Evolutionary conservation across 2,888 invertebrate species (phyloP).

Genomic region (Hydraecia micacea): DNA sequence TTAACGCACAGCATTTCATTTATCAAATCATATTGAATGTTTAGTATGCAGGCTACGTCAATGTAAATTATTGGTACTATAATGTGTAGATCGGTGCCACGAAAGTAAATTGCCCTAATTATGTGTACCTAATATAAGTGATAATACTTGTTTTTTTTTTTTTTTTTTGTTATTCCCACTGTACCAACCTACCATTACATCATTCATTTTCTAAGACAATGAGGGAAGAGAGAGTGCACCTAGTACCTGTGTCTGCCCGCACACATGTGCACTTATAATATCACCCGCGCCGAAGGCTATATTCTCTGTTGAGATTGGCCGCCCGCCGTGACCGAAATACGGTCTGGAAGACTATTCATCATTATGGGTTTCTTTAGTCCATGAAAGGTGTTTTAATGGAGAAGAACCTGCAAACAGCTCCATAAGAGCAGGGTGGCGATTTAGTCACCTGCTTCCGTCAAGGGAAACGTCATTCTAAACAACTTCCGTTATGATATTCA

Average conservation of each 20-base stretch:
- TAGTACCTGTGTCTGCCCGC: too few species aligned
- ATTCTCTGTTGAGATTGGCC: too few species aligned
- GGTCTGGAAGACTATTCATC: neutral
- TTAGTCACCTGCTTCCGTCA: too few species aligned
- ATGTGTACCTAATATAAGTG: neutral
- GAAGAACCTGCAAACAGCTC: neutral
- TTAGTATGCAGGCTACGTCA: neutral
- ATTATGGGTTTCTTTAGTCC: neutral
- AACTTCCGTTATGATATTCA: too few species aligned
- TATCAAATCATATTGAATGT: neutral
- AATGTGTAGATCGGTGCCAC: neutral
- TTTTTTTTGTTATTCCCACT: neutral
- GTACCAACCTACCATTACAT: neutral
- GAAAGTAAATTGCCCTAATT: neutral
- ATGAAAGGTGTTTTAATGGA: neutral
- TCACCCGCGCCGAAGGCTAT: too few species aligned
- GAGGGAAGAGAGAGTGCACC: too few species aligned
- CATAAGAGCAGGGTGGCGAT: too few species aligned
- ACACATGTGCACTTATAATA: too few species aligned
- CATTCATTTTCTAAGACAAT: neutral
- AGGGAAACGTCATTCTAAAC: too few species aligned
- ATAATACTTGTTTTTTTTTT: too few species aligned
- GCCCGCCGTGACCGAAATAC: too few species aligned
- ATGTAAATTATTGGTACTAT: neutral
- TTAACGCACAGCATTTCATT: neutral